phyloP scores from a whole-genome alignment of 2,797 vertebrate genomes.

The Pangasius larnaudii region DNA sequence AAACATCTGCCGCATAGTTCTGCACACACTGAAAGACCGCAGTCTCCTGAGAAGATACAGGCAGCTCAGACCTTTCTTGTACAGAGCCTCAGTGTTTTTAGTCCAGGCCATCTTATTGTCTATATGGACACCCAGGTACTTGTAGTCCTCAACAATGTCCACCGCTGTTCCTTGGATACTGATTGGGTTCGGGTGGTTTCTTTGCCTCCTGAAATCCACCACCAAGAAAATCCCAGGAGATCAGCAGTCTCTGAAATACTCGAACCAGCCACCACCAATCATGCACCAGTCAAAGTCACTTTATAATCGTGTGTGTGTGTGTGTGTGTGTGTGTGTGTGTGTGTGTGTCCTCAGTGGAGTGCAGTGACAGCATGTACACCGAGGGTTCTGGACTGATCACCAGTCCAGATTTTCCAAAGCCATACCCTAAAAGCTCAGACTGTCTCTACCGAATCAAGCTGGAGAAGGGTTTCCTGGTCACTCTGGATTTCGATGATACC shows the following conservation, averaged over 20 bases:
- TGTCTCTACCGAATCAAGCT: conserved; percentile 85
- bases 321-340: conserved; percentile 30
- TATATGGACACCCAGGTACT: no score
- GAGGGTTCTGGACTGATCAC: conserved; percentile 82
- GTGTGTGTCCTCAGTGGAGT: conserved; percentile 82
- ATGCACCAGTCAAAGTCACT: background rate
- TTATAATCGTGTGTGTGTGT: background rate
- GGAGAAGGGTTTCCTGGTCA: conserved; percentile 86
- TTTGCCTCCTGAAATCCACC: no score
- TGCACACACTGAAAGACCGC: no score
- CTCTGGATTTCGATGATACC: conserved; percentile 83
- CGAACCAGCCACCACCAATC: background rate
- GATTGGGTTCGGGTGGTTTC: no score
- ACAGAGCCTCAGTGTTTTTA: no score
- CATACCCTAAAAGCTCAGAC: conserved; percentile 92
- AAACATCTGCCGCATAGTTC: no score
- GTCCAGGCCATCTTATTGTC: no score
- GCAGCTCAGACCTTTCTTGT: no score
- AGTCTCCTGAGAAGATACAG: no score
- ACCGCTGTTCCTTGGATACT: no score
- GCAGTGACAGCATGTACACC: conserved; percentile 86
- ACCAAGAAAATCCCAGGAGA: background rate
- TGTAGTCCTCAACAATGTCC: no score
- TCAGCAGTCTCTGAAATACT: background rate
- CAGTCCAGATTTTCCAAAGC: conserved; percentile 85